Conservation (phyloP, 1,140 invertebrate genomes). For the Papilio machaon region DNA sequence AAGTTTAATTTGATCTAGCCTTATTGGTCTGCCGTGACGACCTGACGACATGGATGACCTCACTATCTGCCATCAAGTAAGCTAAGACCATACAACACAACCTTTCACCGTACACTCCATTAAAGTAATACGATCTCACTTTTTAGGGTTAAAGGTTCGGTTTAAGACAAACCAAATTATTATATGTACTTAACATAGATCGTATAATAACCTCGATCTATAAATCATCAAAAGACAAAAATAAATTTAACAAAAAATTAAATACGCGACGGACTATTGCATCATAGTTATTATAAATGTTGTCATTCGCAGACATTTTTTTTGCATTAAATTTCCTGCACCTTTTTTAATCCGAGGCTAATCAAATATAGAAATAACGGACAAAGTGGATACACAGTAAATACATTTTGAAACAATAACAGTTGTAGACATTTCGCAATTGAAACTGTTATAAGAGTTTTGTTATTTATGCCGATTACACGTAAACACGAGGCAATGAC, state of each 20-base stretch:
- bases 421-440: background rate
- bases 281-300: background rate
- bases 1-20: background rate
- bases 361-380: constrained; percentile 12
- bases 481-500: background rate
- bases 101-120: constrained; percentile 1
- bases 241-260: background rate
- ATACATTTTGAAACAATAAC: background rate
- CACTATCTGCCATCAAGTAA: background rate
- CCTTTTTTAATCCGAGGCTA: background rate
- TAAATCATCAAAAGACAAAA: background rate
- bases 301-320: background rate
- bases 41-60: background rate
- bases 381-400: background rate
- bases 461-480: background rate
- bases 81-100: background rate
- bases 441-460: background rate
- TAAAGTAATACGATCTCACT: constrained; percentile 16
- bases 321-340: background rate
- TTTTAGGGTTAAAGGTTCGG: background rate
- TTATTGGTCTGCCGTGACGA: background rate
- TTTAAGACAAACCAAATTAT: background rate
- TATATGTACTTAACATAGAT: background rate
- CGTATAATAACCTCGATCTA: background rate
- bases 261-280: background rate